phyloP scores from a whole-genome alignment of 2,797 vertebrate genomes.

The Micropoecilia bifurca region DNA sequence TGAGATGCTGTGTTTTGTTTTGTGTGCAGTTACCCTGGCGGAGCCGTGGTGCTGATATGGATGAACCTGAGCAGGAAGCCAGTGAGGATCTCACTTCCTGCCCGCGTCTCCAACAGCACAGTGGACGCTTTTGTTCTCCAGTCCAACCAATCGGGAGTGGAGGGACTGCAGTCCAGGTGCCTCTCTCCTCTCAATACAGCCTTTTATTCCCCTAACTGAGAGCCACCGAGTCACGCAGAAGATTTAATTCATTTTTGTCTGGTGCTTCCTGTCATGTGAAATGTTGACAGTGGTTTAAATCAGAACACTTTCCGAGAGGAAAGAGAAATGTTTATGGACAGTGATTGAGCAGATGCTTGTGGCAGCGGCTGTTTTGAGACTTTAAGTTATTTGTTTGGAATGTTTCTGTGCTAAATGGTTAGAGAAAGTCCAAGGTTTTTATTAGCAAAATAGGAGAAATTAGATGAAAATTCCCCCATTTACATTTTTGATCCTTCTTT shows the following conservation, averaged over 20 bases:
- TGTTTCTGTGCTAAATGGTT: not conserved
- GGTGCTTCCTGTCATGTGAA: not conserved
- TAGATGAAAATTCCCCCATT: not conserved
- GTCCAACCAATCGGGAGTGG: conserved; percentile 75
- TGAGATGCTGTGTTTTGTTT: not conserved
- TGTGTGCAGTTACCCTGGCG: conserved; percentile 81
- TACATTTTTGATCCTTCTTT: not conserved
- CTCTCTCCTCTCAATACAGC: conserved; percentile 4
- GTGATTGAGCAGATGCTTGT: not conserved
- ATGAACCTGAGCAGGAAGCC: conserved; percentile 86
- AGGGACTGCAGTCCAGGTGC: conserved; percentile 88
- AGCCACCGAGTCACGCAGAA: not conserved
- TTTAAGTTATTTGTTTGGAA: not conserved
- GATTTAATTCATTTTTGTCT: conserved; percentile 1
- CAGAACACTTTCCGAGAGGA: not conserved
- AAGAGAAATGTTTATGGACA: not conserved
- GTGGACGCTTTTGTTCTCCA: conserved; percentile 89
- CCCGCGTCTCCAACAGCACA: conserved; percentile 66
- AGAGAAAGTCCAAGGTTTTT: not conserved
- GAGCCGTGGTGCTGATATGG: conserved; percentile 87
- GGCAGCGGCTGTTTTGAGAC: not conserved
- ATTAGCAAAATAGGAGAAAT: too few relatives aligned
- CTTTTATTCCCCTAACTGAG: conserved; percentile 11
- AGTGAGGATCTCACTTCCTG: conserved; percentile 76
- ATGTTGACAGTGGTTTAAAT: not conserved